Evolutionary conservation across 53 echinoderm and acorn worm genomes (phyloP), one percentile per base, ranked within the genome.

Genomic region (Arbacia lixula): DNA sequence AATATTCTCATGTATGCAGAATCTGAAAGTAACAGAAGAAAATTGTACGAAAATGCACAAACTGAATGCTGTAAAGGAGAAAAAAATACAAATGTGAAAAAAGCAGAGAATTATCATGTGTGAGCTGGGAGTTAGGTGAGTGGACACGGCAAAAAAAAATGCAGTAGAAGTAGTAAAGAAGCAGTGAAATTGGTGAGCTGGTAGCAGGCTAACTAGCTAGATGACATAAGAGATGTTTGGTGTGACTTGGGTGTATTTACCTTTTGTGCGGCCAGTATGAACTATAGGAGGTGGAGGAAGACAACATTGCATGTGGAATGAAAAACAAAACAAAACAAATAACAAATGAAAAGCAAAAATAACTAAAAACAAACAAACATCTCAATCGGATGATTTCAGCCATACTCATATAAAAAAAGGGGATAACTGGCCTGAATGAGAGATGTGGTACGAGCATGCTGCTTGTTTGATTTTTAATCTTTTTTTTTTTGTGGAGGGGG

Each of bases 261-360:
- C 93, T 92, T 89, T 55, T 92, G 93, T 24, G 93, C 93, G 50
- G 93, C 93, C 69, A 86, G 87, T 66, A 92, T 86, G 85, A 92
- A 92, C 93, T 92, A 88, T 63, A 71, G 57, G 75, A 43, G 64
- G 72, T 57, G 53, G 53, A 35, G 20, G 83, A 72, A 22, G 60
- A 72, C 35, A 21, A 91, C 76, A 66, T 68, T 51, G 31, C 60
- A 62, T 61, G 75, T 75, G 6, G 26, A 53, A 75, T 32, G 75
- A 75, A 17, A 75, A 75, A 75, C 36, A 51, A 75, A 42, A 42
- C 3, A 42, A 40, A 71, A 66, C n/a, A 66, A 66, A 66, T 12
- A 33, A 75, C 31, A 34, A 53, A 17, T 53, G 17, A 19, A 75
- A 75, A 75, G 54, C 54, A 75, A 75, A 37, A 53, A 57, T 57